phyloP scores from a whole-genome alignment of 2,113 vertebrate genomes.

The Barbus barbus region DNA sequence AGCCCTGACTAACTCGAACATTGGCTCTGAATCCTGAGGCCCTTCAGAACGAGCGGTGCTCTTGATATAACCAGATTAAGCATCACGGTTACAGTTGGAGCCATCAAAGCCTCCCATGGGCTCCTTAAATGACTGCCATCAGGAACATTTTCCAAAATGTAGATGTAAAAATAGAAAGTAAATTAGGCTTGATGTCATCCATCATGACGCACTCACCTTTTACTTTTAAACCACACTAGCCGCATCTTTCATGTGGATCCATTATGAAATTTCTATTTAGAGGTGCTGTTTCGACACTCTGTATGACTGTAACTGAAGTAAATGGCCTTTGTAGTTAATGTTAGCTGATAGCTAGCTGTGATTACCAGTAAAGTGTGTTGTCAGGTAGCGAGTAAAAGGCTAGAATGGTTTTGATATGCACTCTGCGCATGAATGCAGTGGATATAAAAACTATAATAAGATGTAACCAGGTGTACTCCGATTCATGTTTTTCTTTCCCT shows the following conservation, averaged over 20 bases:
- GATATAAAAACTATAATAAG: conserved; percentile 1
- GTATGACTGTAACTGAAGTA: background rate
- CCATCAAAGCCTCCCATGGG: background rate
- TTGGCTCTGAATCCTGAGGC: conserved; percentile 25
- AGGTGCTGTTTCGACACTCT: background rate
- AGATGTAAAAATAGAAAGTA: background rate
- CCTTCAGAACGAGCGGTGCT: conserved; percentile 15
- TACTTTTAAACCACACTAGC: background rate
- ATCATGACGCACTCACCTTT: background rate
- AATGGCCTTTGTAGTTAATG: background rate
- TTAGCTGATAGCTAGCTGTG: background rate
- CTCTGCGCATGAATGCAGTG: background rate
- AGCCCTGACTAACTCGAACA: conserved; percentile 43
- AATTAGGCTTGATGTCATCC: background rate
- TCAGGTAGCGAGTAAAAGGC: background rate
- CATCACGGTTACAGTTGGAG: background rate
- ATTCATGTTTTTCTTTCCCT: background rate
- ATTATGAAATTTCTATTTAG: conserved; percentile 3
- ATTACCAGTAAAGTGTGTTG: background rate
- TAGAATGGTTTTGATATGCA: no score
- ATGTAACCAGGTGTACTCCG: background rate
- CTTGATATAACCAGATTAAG: conserved; percentile 9
- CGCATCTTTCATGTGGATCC: background rate
- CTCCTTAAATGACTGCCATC: background rate
- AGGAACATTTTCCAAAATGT: background rate